These are phyloP conservation scores for Caenorhabditis sinica DNA, from an alignment of 2,888 invertebrate genomes.

Conservation along the genomic window DNA sequence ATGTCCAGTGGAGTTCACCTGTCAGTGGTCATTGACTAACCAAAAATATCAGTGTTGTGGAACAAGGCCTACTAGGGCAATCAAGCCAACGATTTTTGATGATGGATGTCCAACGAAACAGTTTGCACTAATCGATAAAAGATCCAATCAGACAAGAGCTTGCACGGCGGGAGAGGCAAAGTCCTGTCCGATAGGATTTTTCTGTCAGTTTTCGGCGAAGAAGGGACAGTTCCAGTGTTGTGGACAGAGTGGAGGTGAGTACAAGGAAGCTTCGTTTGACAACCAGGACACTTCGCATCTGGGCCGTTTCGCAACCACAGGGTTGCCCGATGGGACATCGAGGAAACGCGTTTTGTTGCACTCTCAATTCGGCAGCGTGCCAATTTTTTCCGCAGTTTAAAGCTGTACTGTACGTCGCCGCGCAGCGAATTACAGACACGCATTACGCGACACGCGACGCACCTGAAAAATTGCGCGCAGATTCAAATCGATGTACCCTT, in stretches of 20 bases:
- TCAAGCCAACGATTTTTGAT: constrained; percentile 65
- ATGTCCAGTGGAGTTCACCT: constrained; percentile 71
- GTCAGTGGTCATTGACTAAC: constrained; percentile 73
- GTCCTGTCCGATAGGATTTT: constrained; percentile 74
- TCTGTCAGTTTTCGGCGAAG: constrained; percentile 75
- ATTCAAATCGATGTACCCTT: no score
- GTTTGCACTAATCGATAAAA: constrained; percentile 70
- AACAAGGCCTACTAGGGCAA: constrained; percentile 65
- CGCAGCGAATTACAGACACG: no score
- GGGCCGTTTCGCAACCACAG: no score
- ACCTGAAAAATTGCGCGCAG: no score
- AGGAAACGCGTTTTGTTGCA: no score
- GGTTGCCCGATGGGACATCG: no score
- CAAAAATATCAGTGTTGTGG: constrained; percentile 76
- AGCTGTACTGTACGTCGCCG: no score
- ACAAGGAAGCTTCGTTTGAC: no score
- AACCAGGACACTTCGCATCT: no score
- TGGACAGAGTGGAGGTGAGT: constrained; percentile 72
- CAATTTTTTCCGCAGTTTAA: no score
- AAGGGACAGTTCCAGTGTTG: constrained; percentile 76
- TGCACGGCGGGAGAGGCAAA: constrained; percentile 75
- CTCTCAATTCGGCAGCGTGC: no score
- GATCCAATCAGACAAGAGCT: constrained; percentile 67
- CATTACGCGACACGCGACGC: no score
- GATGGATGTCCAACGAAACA: constrained; percentile 74